Conservation (phyloP, 2,888 invertebrate species). For the Taenaris catops region DNA sequence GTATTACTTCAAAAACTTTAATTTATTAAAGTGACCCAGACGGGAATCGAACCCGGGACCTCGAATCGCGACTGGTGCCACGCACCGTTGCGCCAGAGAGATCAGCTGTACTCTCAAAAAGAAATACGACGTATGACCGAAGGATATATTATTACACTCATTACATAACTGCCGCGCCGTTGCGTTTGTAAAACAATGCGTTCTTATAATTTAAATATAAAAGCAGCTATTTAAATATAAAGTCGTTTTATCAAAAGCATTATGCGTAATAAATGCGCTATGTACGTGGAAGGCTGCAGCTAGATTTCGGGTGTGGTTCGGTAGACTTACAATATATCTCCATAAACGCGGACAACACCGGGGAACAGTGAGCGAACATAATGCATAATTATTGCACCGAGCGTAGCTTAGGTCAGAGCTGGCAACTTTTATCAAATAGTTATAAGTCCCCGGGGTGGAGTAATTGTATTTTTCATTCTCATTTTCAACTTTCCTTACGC, state of each 20-base stretch:
- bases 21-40: too few species aligned
- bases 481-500: slow-evolving; percentile 18
- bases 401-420: slow-evolving; percentile 30
- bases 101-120: too few species aligned
- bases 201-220: too few species aligned
- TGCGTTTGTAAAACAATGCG: too few species aligned
- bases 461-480: slow-evolving; percentile 29
- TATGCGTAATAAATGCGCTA: slow-evolving; percentile 13
- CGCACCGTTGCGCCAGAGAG: too few species aligned
- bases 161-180: too few species aligned
- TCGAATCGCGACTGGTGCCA: too few species aligned
- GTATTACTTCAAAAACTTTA: too few species aligned
- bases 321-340: slow-evolving; percentile 47
- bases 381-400: slow-evolving; percentile 50
- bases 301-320: slow-evolving; percentile 32
- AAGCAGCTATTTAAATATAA: slow-evolving; percentile 1
- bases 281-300: slow-evolving; percentile 20
- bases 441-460: slow-evolving; percentile 27
- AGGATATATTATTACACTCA: too few species aligned
- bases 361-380: slow-evolving; percentile 30
- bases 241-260: slow-evolving; percentile 5
- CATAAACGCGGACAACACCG: slow-evolving; percentile 47
- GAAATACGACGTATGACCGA: too few species aligned
- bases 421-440: slow-evolving; percentile 35
- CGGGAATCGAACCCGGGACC: too few species aligned